Conservation (phyloP, 2,888 invertebrate species). For the Furcula furcula region DNA sequence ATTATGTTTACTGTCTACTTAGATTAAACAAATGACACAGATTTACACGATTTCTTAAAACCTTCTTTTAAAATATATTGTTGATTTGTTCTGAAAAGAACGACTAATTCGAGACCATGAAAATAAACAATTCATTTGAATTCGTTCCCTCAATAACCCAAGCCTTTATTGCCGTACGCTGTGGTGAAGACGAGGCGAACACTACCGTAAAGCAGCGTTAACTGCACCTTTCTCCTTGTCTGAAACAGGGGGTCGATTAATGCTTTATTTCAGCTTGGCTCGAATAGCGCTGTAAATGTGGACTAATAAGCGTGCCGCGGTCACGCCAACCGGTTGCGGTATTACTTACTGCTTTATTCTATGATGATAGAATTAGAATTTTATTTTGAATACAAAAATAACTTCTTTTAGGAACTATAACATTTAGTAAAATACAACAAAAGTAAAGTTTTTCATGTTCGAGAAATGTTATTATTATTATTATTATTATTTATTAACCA, state of each 20-base stretch:
- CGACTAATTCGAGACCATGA: neutral
- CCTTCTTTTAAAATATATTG: too few species aligned
- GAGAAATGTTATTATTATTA: too few species aligned
- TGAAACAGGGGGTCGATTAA: neutral
- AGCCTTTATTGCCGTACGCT: neutral
- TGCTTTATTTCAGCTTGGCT: constrained; percentile 3
- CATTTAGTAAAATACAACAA: too few species aligned
- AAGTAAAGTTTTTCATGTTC: too few species aligned
- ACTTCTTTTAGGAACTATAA: too few species aligned
- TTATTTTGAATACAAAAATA: too few species aligned
- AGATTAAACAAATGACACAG: too few species aligned
- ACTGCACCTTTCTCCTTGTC: constrained; percentile 2
- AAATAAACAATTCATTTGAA: constrained; percentile 2
- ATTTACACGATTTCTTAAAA: too few species aligned
- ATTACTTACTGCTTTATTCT: neutral
- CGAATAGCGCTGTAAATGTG: constrained; percentile 2
- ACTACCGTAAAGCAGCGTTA: constrained; percentile 4
- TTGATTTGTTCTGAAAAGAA: too few species aligned
- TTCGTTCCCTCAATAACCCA: neutral
- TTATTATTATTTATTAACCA: too few species aligned
- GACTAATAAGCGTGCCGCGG: constrained; percentile 7
- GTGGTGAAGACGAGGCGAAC: constrained; percentile 4
- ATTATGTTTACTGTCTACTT: neutral
- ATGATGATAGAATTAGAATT: neutral
- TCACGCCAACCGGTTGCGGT: constrained; percentile 2